Base-by-base conservation (phyloP, 2,888 invertebrate genomes). In the Lagria hirta region DNA sequence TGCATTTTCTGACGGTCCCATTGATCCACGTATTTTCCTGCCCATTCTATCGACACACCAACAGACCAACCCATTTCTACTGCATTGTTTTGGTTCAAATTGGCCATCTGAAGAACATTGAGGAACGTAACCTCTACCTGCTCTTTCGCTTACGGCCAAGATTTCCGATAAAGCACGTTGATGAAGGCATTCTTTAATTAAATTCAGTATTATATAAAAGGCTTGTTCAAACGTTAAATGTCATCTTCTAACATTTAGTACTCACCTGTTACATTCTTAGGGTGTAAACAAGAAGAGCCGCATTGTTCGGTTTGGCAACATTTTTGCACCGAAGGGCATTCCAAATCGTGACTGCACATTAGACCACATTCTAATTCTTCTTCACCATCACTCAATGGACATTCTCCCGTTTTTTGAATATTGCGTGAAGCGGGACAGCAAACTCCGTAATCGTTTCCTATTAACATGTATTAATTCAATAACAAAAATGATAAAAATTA, bases 31-130 rank as follows among this genome's bases (percentile, higher is more conserved):
- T 16, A 86, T 75, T 65, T 90, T 90, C 62, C 84, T 80, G 1
- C 91, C 91, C 17, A 80, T 79, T 11, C 80, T 75, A 65, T 88
- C 86, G 1, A 91, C 91, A 62, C 91, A 91, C 91, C 91, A 91
- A 66, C 91, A 91, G 51, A 91, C 88, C 14, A 89, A 70, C 14
- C 86, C 88, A 66, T 91, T 91, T 41, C 89, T 77, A 1, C 89
- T 90, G 66, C 91, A 91, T 62, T 91, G 91, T 48, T 77, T 79
- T 0, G 83, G 76, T 15, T 82, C 74, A 65, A 88, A 91, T 33
- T 81, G 77, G 0, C 91, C 90, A 47, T 82, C 83, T 16, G 76
- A 74, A 15, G 76, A 77, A 61, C 91, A 91, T 61, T 91, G 89
- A 0, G 91, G 91, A 37, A 90, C 80, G 60, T 91, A 91, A 1